Evolutionary conservation across 2,888 invertebrate species (phyloP), one percentile per base, ranked within the genome.

Genomic region (Uropetala carovei): DNA sequence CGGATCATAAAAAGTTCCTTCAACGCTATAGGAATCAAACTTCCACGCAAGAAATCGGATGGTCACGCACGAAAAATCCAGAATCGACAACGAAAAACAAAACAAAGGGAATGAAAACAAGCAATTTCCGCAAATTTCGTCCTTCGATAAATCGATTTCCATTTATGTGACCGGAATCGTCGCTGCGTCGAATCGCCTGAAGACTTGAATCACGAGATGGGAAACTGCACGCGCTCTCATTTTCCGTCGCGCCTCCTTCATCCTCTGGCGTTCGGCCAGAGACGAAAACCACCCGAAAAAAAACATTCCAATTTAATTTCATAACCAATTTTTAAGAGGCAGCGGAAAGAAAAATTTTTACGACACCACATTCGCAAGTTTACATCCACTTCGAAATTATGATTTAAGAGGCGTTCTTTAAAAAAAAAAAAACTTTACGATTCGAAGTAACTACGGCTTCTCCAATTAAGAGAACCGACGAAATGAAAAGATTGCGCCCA

Each of bases 241-340:
- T 27, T 75, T 75, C 75, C 75, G 22, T 22, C 27, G 13, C 75
- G 22, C 22, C 11, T 4, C 4, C 27, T 27, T 75, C 22, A 4
- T 22, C 7, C n/a, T 0, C 10, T 14, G 27, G 27, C 75, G 13
- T 27, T 27, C 75, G 22, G 9, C 75, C 75, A 27, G 27, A n/a
- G 7, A 11, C 68, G 22, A 75, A 75, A 75, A 75, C 9, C n/a
- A n/a, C 3, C n/a, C 75, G 75, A n/a, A 43, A 75, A 75, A 75
- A 27, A 22, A 75, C 22, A 27, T 75, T 75, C 75, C 75, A 75
- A 75, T 75, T 75, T 75, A 22, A 75, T 22, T 75, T 75, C 75
- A 22, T 75, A 75, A 75, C 22, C 75, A 13, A 75, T 75, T 75
- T 13, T 75, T 18, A 27, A 22, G 5, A 43, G 43, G n/a, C 2